Conservation (phyloP, 2,888 invertebrate species). For the Idaea aversata region DNA sequence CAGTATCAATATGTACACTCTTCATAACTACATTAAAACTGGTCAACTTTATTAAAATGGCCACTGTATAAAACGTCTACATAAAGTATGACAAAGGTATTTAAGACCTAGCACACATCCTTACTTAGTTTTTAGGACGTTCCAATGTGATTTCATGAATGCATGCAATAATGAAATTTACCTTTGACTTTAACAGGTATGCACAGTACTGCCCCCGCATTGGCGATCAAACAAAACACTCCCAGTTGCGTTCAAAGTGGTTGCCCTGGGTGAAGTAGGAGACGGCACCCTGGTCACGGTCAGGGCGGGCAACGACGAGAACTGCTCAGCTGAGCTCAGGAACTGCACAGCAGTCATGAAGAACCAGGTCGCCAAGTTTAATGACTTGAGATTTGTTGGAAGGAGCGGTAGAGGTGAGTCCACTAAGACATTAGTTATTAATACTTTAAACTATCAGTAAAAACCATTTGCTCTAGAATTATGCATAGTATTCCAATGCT, state of each 20-base stretch:
- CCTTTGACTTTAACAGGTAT: conserved; percentile 70
- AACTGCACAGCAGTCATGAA: conserved; percentile 97
- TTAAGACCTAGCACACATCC: too few species aligned
- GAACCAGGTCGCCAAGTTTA: conserved; percentile 98
- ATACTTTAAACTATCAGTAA: too few species aligned
- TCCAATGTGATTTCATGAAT: too few species aligned
- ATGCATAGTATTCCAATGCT: too few species aligned
- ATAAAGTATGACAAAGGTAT: neutral
- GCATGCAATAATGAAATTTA: neutral
- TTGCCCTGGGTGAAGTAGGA: conserved; percentile 93
- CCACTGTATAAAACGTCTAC: too few species aligned
- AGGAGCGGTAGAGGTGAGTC: conserved; percentile 96
- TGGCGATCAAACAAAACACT: conserved; percentile 99
- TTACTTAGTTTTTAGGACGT: too few species aligned
- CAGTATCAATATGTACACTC: too few species aligned
- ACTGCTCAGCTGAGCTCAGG: conserved; percentile 95
- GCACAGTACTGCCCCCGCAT: conserved; percentile 95
- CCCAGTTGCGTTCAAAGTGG: conserved; percentile 96
- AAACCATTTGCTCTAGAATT: too few species aligned
- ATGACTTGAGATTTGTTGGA: conserved; percentile 98
- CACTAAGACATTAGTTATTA: too few species aligned
- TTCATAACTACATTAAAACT: too few species aligned
- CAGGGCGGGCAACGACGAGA: conserved; percentile 97
- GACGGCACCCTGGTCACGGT: conserved; percentile 97
- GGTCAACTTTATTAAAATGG: too few species aligned